Conservation (phyloP, 2,888 invertebrate genomes). For the Oegoconia quadripuncta region DNA sequence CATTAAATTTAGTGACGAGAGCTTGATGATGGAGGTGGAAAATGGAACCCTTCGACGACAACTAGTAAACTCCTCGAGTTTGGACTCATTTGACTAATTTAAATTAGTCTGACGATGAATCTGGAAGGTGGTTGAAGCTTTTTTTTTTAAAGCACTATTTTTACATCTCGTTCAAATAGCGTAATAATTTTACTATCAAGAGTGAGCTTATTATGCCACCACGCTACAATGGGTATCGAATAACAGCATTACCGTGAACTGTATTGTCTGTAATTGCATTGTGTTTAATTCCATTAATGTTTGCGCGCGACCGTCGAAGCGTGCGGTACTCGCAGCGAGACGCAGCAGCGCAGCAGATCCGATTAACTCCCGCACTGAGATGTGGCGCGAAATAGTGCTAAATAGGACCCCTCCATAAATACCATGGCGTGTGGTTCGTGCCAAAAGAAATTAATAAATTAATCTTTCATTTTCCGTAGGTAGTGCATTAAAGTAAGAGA, state of each 20-base stretch:
- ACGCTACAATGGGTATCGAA: constrained; percentile 21
- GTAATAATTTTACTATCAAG: not conserved
- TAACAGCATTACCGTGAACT: constrained; percentile 33
- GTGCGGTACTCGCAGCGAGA: constrained; percentile 23
- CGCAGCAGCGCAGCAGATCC: constrained; percentile 40
- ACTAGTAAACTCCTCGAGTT: too few species aligned
- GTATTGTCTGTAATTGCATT: constrained; percentile 58
- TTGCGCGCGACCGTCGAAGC: constrained; percentile 36
- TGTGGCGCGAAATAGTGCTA: not conserved
- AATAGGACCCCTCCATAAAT: not conserved
- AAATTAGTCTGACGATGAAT: too few species aligned
- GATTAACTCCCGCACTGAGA: constrained; percentile 43
- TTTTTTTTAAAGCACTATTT: too few species aligned
- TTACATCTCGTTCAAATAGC: too few species aligned
- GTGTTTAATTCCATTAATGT: constrained; percentile 58
- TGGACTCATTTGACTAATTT: too few species aligned
- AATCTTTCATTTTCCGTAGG: too few species aligned
- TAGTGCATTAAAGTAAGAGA: too few species aligned
- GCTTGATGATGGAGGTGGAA: too few species aligned
- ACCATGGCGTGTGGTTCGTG: not conserved
- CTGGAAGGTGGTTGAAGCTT: too few species aligned
- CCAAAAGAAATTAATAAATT: too few species aligned
- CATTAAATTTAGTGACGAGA: too few species aligned
- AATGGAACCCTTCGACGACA: too few species aligned
- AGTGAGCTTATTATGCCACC: constrained; percentile 3